phyloP scores from a whole-genome alignment of 2,113 vertebrate genomes.

The Charina bottae region DNA sequence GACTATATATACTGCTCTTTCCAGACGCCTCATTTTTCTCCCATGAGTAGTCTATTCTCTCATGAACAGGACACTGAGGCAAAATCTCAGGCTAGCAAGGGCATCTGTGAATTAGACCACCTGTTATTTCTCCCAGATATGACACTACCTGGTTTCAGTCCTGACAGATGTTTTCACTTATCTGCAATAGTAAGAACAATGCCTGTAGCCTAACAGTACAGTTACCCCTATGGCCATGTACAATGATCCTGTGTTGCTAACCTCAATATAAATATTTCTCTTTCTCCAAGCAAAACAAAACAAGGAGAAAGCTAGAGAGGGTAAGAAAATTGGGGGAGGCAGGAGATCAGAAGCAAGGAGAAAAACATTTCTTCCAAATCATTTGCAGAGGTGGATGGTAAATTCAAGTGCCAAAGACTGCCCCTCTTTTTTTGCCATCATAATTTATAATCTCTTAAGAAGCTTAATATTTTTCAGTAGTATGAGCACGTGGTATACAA shows the following conservation, averaged over 20 bases:
- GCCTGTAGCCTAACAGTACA: background rate
- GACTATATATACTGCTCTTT: background rate
- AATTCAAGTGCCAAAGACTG: background rate
- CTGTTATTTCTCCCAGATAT: background rate
- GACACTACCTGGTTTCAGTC: background rate
- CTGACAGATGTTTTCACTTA: background rate
- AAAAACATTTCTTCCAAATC: background rate
- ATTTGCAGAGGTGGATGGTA: background rate
- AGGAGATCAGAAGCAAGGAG: background rate
- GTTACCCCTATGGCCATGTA: background rate
- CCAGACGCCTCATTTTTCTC: background rate
- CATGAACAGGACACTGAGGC: background rate
- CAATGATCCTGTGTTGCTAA: background rate
- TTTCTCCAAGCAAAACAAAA: background rate
- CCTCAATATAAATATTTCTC: background rate
- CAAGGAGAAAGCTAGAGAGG: slow-evolving; percentile 1
- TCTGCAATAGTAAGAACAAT: background rate
- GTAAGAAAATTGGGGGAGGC: background rate
- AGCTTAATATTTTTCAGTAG: background rate
- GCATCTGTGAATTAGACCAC: background rate
- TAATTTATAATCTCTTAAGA: background rate
- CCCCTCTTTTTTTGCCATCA: background rate
- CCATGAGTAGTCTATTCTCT: background rate
- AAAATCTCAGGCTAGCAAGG: background rate
- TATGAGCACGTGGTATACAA: background rate